Evolutionary conservation across 2,888 invertebrate genomes (phyloP), one percentile per base, ranked within the genome.

Genomic region (Prostheceraeus crozeri): DNA sequence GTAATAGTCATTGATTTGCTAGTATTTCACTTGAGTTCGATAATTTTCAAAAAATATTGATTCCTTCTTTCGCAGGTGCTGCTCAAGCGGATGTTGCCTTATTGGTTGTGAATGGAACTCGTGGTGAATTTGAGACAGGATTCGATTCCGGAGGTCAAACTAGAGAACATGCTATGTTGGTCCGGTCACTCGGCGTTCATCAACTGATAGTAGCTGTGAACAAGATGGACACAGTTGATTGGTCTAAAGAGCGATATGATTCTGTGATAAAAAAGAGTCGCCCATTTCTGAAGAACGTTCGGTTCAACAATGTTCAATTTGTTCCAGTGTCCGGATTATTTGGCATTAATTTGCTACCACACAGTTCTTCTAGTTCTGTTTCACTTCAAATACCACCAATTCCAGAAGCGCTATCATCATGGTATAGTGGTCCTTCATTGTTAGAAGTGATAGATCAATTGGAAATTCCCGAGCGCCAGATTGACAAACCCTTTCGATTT

Each of bases 161-260:
- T n/a, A 82, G 96, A 72, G 98, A 99, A 74, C 98, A 99, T 76
- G 98, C 98, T 61, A 96, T 98, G 96, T 83, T 99, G 73, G 98
- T 94, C 28, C 98, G 98, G 79, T 16, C 68, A 65, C 69, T 83
- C 77, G 96, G 98, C 31, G 89, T 99, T 0, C 85, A 84, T 62
- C 94, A 96, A 76, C 74, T 99, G 35, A 86, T 88, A 14, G 91
- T 98, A 1, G 91, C 89, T 30, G 84, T 99, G 16, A 99, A 99
- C 74, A 99, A 99, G 79, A 79, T 99, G 73, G 98, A 99, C 72
- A 96, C 91, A 0, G 87, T 86, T 0, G 84, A 84, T 58, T 99
- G 98, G 96, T 85, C 86, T 1, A 81, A 87, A 71, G 84, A 85
- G 4, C 82, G 98, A 66, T 99, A 89, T 76, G 82, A 85, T 67